Evolutionary conservation across 2,888 invertebrate genomes (phyloP), one percentile per base, ranked within the genome.

Genomic region (Rutpela maculata): DNA sequence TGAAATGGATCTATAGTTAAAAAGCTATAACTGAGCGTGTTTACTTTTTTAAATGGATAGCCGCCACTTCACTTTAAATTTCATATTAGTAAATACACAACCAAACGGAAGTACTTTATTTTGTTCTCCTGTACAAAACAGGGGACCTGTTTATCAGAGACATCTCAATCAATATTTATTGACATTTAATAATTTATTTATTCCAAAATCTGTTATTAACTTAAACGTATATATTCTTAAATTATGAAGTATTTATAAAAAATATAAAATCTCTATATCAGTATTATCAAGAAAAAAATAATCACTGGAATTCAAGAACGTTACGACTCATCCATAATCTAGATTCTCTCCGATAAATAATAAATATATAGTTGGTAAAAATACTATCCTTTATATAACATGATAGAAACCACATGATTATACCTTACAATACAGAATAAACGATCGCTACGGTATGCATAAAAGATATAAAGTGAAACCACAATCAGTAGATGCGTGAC

Each of bases 401-500:
- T 55, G 43, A 63, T 63, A 50, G 18, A 55, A 72, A 50, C 50
- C 26, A 26, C 50, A 26, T 72, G 71, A 72, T 72, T 72, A 72
- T 50, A 70, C 50, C 43, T 22, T 62, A 38, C 50, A 19, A 59
- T 35, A 59, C 69, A 31, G 26, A 70, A 70, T 59, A 18, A 68
- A 35, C 68, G 31, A 69, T 57, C 26, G 68, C 70, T 60, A 31
- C 0, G 55, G 15, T 38, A 70, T 62, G 43, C 38, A 60, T 43
- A 60, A 62, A 70, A 31, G 38, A 56, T 69, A 57, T 57, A 35
- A 57, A 67, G 43, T 22, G 57, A 57, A 69, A 69, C 26, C 69
- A 69, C 26, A 70, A 43, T 31, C 38, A 10, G 22, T 10, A 19
- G 56, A 79, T 77, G 77, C 77, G 77, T 79, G 77, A 76, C 80